Evolutionary conservation across 1,140 invertebrate species (phyloP).

Genomic region (Drosophila elegans): DNA sequence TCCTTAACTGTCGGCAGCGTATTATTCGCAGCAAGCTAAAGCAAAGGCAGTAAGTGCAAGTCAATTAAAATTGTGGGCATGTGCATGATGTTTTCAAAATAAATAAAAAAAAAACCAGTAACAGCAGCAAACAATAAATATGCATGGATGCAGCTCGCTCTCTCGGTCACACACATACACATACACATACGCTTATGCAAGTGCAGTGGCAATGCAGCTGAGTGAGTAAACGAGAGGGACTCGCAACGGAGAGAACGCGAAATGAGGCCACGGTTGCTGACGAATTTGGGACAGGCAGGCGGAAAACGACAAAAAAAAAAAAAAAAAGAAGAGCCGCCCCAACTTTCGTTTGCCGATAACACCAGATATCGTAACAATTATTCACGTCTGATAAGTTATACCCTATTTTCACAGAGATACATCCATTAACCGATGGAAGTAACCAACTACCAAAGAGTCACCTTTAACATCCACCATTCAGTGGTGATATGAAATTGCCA

Average conservation of each 20-base stretch:
- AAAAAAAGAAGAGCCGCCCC: conserved; percentile 19
- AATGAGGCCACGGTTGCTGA: conserved; percentile 71
- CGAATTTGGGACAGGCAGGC: conserved; percentile 64
- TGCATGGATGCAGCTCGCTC: conserved; percentile 41
- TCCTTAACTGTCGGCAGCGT: background rate
- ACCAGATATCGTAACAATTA: background rate
- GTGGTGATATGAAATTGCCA: too few species aligned
- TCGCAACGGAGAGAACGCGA: conserved; percentile 19
- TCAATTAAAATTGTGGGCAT: conserved; percentile 43
- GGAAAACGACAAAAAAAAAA: conserved; percentile 20
- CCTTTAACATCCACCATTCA: too few species aligned
- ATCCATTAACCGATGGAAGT: too few species aligned
- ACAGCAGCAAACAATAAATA: conserved; percentile 52
- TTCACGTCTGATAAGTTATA: background rate
- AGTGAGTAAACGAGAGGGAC: conserved; percentile 16
- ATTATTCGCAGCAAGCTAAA: conserved; percentile 14
- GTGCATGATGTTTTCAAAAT: conserved; percentile 32
- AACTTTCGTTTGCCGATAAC: conserved; percentile 64
- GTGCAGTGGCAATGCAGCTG: conserved; percentile 47
- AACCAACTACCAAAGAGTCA: too few species aligned
- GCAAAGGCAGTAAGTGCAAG: conserved; percentile 43
- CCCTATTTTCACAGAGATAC: background rate
- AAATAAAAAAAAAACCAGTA: conserved; percentile 47
- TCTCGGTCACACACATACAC: conserved; percentile 3
- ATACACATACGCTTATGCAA: conserved; percentile 9